These are phyloP conservation scores for Pachypanchax playfairii DNA, from an alignment of 2,113 vertebrate genomes.

Conservation along the genomic window DNA sequence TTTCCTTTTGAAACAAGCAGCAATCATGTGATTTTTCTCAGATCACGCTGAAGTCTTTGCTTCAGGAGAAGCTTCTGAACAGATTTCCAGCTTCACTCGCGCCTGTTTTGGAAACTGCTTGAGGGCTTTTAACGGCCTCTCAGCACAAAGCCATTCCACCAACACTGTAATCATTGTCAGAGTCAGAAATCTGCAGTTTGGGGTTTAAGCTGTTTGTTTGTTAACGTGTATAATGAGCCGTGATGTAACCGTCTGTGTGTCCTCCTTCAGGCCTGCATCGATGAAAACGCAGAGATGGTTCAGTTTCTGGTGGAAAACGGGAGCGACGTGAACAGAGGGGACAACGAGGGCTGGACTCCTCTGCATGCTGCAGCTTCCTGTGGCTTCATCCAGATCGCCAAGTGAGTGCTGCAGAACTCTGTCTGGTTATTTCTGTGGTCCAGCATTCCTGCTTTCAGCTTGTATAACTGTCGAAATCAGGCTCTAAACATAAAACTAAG, in stretches of 20 bases:
- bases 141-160: slow-evolving; percentile 41
- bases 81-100: slow-evolving; percentile 37
- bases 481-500: neutral
- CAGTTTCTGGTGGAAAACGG: slow-evolving; percentile 86
- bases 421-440: neutral
- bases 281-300: slow-evolving; percentile 86
- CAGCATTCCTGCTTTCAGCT: neutral
- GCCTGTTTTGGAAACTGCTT: slow-evolving; percentile 60
- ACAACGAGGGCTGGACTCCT: slow-evolving; percentile 87
- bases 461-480: neutral
- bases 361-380: slow-evolving; percentile 85
- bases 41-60: slow-evolving; percentile 48
- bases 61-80: slow-evolving; percentile 52
- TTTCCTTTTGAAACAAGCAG: neutral
- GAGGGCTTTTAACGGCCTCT: slow-evolving; percentile 55
- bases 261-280: slow-evolving; percentile 82
- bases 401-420: slow-evolving; percentile 68
- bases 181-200: too few relatives aligned
- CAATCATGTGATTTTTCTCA: slow-evolving; percentile 40
- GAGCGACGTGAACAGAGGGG: slow-evolving; percentile 81
- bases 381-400: slow-evolving; percentile 82
- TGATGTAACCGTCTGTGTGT: slow-evolving; percentile 29
- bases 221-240: neutral
- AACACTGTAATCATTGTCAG: slow-evolving; percentile 63
- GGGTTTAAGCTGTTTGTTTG: slow-evolving; percentile 1